Evolutionary conservation across 2,888 invertebrate species (phyloP).

Genomic region (Drosophila yooni): DNA sequence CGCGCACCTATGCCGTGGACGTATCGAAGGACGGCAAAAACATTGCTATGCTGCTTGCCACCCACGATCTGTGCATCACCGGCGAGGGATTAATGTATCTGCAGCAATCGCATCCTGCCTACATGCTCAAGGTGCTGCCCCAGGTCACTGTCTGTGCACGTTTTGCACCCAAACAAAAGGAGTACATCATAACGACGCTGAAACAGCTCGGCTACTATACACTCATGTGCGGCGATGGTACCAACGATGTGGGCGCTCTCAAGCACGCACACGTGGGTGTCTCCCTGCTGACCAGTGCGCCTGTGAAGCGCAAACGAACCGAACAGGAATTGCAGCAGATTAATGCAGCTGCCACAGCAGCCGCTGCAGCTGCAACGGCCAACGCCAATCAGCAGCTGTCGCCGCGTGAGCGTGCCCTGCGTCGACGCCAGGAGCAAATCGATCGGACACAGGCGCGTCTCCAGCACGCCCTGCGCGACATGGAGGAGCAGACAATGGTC

Average conservation of each 20-base stretch:
- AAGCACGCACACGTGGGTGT: conserved; percentile 99
- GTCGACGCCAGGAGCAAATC: conserved; percentile 82
- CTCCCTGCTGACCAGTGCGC: conserved; percentile 93
- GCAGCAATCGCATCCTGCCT: conserved; percentile 87
- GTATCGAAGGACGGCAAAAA: conserved; percentile 84
- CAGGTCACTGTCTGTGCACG: conserved; percentile 97
- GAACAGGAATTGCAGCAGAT: conserved; percentile 61
- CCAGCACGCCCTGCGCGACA: conserved; percentile 89
- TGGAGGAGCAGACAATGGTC: conserved; percentile 95
- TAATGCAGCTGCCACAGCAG: conserved; percentile 48
- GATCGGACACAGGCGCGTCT: conserved; percentile 81
- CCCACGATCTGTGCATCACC: conserved; percentile 97
- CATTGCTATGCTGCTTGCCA: conserved; percentile 89
- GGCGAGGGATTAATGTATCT: conserved; percentile 94
- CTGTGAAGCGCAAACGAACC: conserved; percentile 86
- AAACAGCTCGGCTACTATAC: conserved; percentile 94
- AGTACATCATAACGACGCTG: conserved; percentile 95
- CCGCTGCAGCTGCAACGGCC: conserved; percentile 51
- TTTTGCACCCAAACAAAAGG: conserved; percentile 99
- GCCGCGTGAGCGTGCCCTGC: conserved; percentile 80
- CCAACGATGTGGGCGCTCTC: conserved; percentile 99
- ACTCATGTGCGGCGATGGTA: conserved; percentile 99
- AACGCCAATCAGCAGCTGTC: conserved; percentile 74
- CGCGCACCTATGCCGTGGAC: conserved; percentile 72
- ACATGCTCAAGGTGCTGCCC: conserved; percentile 91